Evolutionary conservation across 37 sponge, comb jelly and placozoan species (phyloP).

Genomic region (Oscarella lobularis): DNA sequence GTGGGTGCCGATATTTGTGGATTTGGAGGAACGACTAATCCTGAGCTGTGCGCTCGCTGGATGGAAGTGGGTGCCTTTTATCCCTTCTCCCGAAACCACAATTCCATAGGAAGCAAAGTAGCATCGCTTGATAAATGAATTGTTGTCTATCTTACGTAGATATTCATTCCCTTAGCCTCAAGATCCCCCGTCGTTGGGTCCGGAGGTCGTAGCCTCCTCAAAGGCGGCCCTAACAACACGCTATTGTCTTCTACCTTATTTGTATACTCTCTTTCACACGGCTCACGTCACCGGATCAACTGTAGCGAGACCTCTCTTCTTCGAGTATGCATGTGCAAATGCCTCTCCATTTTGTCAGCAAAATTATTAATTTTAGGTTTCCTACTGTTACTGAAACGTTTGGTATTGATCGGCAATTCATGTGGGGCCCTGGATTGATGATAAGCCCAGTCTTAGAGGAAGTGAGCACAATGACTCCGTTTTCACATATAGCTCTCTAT

Average conservation of each 20-base stretch:
- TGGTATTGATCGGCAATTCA: conserved; percentile 39
- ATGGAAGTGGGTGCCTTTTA: conserved; percentile 77
- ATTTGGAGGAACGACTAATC: conserved; percentile 48
- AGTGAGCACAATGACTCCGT: no score
- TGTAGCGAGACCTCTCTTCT: conserved; percentile 58
- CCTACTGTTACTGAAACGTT: not conserved
- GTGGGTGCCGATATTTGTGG: conserved; percentile 87
- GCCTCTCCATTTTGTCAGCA: not conserved
- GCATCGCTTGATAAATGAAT: no score
- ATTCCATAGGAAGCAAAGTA: no score
- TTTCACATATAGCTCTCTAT: not conserved
- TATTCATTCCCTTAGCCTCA: conserved; percentile 27
- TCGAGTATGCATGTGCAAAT: conserved; percentile 27
- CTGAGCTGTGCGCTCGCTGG: conserved; percentile 73
- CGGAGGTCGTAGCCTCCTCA: conserved; percentile 6
- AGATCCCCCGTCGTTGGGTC: conserved; percentile 39
- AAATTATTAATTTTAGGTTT: not conserved
- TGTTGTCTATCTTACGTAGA: no score
- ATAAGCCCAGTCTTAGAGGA: no score
- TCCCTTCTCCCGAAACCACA: conserved; percentile 75
- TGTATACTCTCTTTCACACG: conserved; percentile 71
- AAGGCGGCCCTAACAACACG: conserved; percentile 31
- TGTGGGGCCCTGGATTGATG: conserved; percentile 41
- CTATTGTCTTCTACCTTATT: conserved; percentile 51
- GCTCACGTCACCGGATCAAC: conserved; percentile 55